Conservation (phyloP, 1,140 invertebrate species). For the Drosophila simulans region DNA sequence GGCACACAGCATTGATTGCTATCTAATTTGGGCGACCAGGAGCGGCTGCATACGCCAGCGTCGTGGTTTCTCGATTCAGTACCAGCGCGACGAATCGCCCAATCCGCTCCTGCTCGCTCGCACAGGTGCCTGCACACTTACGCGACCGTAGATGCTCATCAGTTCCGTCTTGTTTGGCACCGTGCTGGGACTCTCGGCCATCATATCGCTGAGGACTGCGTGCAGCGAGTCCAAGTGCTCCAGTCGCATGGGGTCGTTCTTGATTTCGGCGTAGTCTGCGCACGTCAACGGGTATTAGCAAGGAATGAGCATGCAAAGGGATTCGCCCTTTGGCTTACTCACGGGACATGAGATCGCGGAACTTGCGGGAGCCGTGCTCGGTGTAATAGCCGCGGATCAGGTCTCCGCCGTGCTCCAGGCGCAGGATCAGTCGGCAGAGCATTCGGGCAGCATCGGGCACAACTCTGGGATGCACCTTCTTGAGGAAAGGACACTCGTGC, state of each 20-base stretch:
- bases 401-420: constrained; percentile 88
- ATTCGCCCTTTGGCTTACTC: constrained; percentile 77
- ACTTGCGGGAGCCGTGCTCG: constrained; percentile 89
- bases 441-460: constrained; percentile 91
- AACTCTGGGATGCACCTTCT: constrained; percentile 87
- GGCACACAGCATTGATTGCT: constrained; percentile 19
- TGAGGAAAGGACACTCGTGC: constrained; percentile 90
- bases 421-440: constrained; percentile 90
- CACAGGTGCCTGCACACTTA: constrained; percentile 83
- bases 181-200: constrained; percentile 86
- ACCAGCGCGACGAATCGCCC: too few relatives aligned
- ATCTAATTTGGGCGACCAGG: constrained; percentile 22
- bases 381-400: constrained; percentile 88
- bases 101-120: constrained; percentile 16
- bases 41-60: constrained; percentile 1
- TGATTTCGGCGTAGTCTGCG: constrained; percentile 91
- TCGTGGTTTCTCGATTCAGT: too few relatives aligned
- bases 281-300: neutral
- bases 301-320: neutral
- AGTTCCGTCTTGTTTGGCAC: constrained; percentile 92
- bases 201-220: constrained; percentile 88
- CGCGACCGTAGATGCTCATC: constrained; percentile 92
- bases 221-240: constrained; percentile 90
- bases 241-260: constrained; percentile 89
- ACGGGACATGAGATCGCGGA: constrained; percentile 95